A percentile compares a stretch with the other conserved stretches of the same genome.
Conservation (phyloP, 1,140 invertebrate genomes). For the Drosophila pallidifrons region DNA sequence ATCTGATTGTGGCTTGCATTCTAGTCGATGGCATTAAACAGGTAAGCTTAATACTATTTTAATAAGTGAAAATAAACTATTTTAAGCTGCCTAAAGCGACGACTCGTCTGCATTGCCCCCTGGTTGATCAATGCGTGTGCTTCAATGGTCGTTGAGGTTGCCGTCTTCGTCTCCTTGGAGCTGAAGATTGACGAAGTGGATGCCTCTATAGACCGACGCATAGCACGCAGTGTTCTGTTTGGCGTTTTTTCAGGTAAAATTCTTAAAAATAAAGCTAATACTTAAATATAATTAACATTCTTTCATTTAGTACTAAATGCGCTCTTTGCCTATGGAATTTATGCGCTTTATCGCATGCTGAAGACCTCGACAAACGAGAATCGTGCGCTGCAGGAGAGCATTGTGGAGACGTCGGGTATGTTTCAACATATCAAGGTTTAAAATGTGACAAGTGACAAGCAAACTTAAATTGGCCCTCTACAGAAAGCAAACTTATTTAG, state of each 20-base stretch:
- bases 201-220: conserved; percentile 75
- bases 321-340: conserved; percentile 70
- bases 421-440: conserved; percentile 77
- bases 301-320: conserved; percentile 66
- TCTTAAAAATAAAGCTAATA: background rate
- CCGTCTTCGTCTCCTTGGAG: conserved; percentile 74
- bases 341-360: conserved; percentile 71
- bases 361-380: conserved; percentile 72
- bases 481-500: conserved; percentile 21
- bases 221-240: conserved; percentile 76
- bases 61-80: background rate
- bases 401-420: conserved; percentile 72
- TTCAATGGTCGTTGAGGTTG: conserved; percentile 72
- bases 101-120: conserved; percentile 79
- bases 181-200: conserved; percentile 79
- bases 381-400: conserved; percentile 65
- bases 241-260: conserved; percentile 72
- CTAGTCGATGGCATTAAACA: conserved; percentile 81
- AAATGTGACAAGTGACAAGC: conserved; percentile 32
- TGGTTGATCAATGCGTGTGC: conserved; percentile 76
- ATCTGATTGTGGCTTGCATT: conserved; percentile 75
- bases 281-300: background rate
- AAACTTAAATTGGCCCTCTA: conserved; percentile 50
- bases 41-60: conserved; percentile 40
- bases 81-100: conserved; percentile 50